These are phyloP conservation scores for Hyperoplus lanceolatus DNA, from an alignment of 2,797 vertebrate species.

Conservation along the genomic window DNA sequence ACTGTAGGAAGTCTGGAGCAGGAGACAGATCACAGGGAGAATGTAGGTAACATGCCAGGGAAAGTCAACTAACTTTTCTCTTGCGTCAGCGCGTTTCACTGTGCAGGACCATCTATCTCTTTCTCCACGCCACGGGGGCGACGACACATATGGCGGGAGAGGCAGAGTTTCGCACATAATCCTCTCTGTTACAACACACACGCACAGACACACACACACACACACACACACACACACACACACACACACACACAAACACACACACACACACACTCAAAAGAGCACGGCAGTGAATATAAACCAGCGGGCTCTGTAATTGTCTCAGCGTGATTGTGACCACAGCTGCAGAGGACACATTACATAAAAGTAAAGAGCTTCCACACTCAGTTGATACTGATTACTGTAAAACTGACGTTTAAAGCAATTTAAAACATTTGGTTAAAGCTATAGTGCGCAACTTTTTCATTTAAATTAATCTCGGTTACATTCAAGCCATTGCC, in stretches of 20 bases:
- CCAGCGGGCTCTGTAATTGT: constrained; percentile 59
- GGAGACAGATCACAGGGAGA: constrained; percentile 62
- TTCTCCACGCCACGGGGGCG: constrained; percentile 33
- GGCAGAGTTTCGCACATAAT: constrained; percentile 36
- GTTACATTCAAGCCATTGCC: too few species aligned
- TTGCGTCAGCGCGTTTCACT: constrained; percentile 73
- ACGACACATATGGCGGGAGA: constrained; percentile 59
- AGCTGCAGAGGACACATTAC: constrained; percentile 61
- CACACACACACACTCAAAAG: constrained; percentile 8
- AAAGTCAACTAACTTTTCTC: constrained; percentile 72
- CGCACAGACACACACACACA: constrained; percentile 18
- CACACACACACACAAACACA: too few species aligned
- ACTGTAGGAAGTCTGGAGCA: constrained; percentile 49
- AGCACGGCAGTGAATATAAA: constrained; percentile 30
- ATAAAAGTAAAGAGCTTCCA: constrained; percentile 52
- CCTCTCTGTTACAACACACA: constrained; percentile 33
- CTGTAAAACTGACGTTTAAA: constrained; percentile 2
- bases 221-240: too few species aligned
- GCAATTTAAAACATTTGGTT: neutral
- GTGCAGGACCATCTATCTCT: constrained; percentile 54
- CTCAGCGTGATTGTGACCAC: constrained; percentile 67
- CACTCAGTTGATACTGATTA: constrained; percentile 19
- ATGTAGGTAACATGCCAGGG: constrained; percentile 63
- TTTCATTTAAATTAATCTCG: too few species aligned
- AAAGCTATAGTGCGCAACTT: too few species aligned